Evolutionary conservation across 2,888 invertebrate species (phyloP).

Genomic region (Scaptomyza caliginosa): DNA sequence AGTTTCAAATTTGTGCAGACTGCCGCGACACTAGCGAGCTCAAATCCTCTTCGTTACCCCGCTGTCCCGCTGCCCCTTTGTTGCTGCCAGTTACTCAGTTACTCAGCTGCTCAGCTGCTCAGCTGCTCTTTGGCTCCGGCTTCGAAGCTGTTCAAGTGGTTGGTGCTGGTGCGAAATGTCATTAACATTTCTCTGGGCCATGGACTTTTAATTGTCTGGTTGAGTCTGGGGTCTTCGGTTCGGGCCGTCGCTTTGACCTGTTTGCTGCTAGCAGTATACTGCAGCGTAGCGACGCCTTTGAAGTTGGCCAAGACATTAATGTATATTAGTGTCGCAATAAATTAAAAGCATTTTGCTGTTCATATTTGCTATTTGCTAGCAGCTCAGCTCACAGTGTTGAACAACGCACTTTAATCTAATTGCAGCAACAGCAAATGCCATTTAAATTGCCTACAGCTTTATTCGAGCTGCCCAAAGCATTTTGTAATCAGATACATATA

Average conservation of each 20-base stretch:
- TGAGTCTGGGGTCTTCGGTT: constrained; percentile 20
- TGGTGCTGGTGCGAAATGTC: constrained; percentile 71
- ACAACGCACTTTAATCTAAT: constrained; percentile 73
- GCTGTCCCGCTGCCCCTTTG: background rate
- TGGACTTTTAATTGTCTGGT: constrained; percentile 74
- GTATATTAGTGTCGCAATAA: constrained; percentile 78
- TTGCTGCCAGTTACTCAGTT: constrained; percentile 3
- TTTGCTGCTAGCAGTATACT: constrained; percentile 1
- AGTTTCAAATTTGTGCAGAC: constrained; percentile 79
- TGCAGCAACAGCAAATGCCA: constrained; percentile 57
- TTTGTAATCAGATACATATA: constrained; percentile 59
- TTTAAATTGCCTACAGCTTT: constrained; percentile 43
- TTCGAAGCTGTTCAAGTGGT: constrained; percentile 35
- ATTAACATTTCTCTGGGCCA: constrained; percentile 79
- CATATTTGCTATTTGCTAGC: constrained; percentile 74
- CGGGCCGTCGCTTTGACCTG: constrained; percentile 35
- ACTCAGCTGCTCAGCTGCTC: constrained; percentile 11
- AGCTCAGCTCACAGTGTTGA: constrained; percentile 12
- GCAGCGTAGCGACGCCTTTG: constrained; percentile 38
- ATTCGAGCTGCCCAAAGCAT: constrained; percentile 33
- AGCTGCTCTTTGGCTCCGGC: constrained; percentile 11
- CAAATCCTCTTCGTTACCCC: background rate
- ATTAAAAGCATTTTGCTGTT: constrained; percentile 80
- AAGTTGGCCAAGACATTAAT: constrained; percentile 75
- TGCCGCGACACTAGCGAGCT: constrained; percentile 52